phyloP scores from a whole-genome alignment of 2,888 invertebrate species.

The Cataglyphis rosenhaueri region DNA sequence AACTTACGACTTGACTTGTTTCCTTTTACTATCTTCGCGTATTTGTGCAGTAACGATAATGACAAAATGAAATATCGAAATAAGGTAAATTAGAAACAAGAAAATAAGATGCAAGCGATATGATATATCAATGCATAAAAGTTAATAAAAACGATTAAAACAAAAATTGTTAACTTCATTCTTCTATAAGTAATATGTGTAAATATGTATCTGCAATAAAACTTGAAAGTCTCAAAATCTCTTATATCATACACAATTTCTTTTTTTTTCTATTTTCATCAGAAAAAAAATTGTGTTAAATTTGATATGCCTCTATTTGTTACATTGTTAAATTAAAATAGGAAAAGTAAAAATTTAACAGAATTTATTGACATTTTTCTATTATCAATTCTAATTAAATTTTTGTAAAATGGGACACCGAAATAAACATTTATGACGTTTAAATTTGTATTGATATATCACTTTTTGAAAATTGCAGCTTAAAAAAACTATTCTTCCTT shows the following conservation, averaged over 20 bases:
- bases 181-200: neutral
- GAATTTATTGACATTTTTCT: neutral
- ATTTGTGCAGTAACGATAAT: constrained; percentile 1
- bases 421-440: neutral
- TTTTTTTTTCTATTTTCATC: neutral
- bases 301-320: neutral
- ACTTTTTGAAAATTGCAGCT: neutral
- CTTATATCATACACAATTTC: neutral
- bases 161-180: neutral
- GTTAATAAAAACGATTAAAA: neutral
- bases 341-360: neutral
- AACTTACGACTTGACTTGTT: constrained; percentile 24
- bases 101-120: neutral
- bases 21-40: neutral
- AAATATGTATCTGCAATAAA: neutral
- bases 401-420: neutral
- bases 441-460: neutral
- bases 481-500: neutral
- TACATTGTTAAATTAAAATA: neutral
- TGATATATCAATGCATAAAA: neutral
- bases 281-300: neutral
- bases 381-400: neutral
- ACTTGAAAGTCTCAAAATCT: neutral
- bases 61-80: constrained; percentile 51
- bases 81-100: constrained; percentile 25